phyloP scores from a whole-genome alignment of 1,140 invertebrate species.

The Gryon sp. region DNA sequence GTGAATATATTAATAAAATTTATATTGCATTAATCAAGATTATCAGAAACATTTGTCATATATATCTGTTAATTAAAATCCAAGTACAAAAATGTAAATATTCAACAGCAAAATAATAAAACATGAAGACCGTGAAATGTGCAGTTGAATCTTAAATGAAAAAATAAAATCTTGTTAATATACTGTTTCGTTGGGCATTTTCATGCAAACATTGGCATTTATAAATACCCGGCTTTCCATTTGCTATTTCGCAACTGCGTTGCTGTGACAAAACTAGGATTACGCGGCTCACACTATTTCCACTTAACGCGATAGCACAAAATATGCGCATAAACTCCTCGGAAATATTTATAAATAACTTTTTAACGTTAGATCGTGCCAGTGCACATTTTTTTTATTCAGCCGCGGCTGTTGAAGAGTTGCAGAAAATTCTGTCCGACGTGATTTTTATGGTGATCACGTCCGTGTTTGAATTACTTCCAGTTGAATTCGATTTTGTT shows the following conservation, averaged over 20 bases:
- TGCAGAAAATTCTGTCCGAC: slow-evolving; percentile 22
- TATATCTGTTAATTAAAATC: too few species aligned
- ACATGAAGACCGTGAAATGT: too few species aligned
- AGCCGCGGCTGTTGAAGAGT: background rate
- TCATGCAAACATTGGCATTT: slow-evolving; percentile 23
- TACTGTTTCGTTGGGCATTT: slow-evolving; percentile 18
- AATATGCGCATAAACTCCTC: slow-evolving; percentile 10
- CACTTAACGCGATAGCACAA: slow-evolving; percentile 2
- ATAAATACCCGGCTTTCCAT: slow-evolving; percentile 14
- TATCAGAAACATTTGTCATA: too few species aligned
- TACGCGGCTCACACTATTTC: background rate
- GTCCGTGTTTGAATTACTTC: slow-evolving; percentile 49
- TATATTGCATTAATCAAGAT: too few species aligned
- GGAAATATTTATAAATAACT: slow-evolving; percentile 16
- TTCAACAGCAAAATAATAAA: too few species aligned
- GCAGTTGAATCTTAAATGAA: too few species aligned
- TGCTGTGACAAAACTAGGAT: slow-evolving; percentile 1
- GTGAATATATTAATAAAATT: too few species aligned
- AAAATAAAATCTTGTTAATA: slow-evolving; percentile 8
- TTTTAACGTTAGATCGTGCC: slow-evolving; percentile 5
- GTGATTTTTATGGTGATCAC: slow-evolving; percentile 50
- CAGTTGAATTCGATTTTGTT: slow-evolving; percentile 56
- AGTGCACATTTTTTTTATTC: background rate
- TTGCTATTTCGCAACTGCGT: slow-evolving; percentile 24
- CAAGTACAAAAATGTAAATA: too few species aligned